Evolutionary conservation across 1,140 invertebrate species (phyloP).

Genomic region (Philopotamus ludificatus): DNA sequence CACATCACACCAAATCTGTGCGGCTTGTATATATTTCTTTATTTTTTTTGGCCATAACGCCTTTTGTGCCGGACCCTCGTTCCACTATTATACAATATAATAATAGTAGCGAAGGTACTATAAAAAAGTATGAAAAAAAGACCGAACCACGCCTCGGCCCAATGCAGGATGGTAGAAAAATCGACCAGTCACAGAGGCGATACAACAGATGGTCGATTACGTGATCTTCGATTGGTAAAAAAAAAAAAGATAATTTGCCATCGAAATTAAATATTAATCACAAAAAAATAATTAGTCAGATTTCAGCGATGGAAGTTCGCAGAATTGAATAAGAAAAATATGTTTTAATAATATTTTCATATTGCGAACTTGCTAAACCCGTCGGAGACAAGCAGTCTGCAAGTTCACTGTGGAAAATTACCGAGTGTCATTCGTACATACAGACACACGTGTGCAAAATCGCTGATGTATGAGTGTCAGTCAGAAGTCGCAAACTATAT

Average conservation of each 20-base stretch:
- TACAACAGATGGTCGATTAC: too few relatives aligned
- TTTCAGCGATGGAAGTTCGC: too few relatives aligned
- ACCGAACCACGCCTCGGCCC: conserved; percentile 8
- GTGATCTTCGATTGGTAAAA: too few relatives aligned
- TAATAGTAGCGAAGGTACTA: not conserved
- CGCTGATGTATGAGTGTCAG: too few relatives aligned
- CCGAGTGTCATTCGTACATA: too few relatives aligned
- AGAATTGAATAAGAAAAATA: too few relatives aligned
- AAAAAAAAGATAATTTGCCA: too few relatives aligned
- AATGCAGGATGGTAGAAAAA: conserved; percentile 2
- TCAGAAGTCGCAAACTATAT: too few relatives aligned
- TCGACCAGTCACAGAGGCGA: not conserved
- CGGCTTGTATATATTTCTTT: not conserved
- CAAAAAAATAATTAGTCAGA: too few relatives aligned
- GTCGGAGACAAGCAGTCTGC: conserved; percentile 24
- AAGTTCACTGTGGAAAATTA: conserved; percentile 23
- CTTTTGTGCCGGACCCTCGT: conserved; percentile 11
- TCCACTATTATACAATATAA: conserved; percentile 3
- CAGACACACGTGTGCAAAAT: too few relatives aligned
- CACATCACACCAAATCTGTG: conserved; percentile 7
- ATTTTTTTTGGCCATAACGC: not conserved
- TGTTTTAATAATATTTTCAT: too few relatives aligned
- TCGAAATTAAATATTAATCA: too few relatives aligned
- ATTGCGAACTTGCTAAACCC: not conserved
- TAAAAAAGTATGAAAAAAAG: conserved; percentile 8